Base-by-base conservation (phyloP, 2,888 invertebrate genomes). In the Dynastes hyllus region DNA sequence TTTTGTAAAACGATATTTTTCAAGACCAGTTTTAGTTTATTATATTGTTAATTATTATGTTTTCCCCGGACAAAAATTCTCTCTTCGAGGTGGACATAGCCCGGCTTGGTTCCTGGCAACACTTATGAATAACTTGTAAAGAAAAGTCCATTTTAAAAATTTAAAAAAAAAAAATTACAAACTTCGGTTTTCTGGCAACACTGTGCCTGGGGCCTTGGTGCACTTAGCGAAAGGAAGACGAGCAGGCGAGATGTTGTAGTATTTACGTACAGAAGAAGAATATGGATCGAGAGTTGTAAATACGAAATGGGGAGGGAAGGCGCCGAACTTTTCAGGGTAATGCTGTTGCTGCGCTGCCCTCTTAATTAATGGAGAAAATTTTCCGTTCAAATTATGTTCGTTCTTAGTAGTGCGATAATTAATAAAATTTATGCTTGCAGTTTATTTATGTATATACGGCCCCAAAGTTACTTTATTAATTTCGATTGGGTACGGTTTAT, bases 311-410 rank as follows among this genome's bases (percentile, higher is more conserved):
- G n/a, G 29, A 55, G 22, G 22, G 13, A 55, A n/a, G 22, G n/a
- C 55, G 55, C 6, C 6, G n/a, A 65, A n/a, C 45, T 45, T 65
- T 65, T 32, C 32, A n/a, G 5, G 16, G 16, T 13, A 11, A 66
- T 37, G 66, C 40, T 45, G 45, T 45, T 45, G 45, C 45, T 45
- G 45, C 11, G 45, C 45, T 45, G 40, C 16, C 16, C 63, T 29
- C 40, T 40, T 66, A 66, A 40, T 66, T 40, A 66, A 40, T 66
- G 66, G 40, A 40, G 66, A 40, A 66, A 37, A 66, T 37, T 66
- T 66, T 66, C 37, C 8, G 37, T 66, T 40, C 37, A 16, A 16
- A n/a, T 65, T 13, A 65, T 65, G 37, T 65, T 37, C 37, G n/a
- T 5, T 65, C 29, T 29, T 29, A 63, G 29, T 29, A 63, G 63